These are phyloP conservation scores for Nematolebias whitei DNA, from an alignment of 2,113 vertebrate genomes.

Conservation along the genomic window DNA sequence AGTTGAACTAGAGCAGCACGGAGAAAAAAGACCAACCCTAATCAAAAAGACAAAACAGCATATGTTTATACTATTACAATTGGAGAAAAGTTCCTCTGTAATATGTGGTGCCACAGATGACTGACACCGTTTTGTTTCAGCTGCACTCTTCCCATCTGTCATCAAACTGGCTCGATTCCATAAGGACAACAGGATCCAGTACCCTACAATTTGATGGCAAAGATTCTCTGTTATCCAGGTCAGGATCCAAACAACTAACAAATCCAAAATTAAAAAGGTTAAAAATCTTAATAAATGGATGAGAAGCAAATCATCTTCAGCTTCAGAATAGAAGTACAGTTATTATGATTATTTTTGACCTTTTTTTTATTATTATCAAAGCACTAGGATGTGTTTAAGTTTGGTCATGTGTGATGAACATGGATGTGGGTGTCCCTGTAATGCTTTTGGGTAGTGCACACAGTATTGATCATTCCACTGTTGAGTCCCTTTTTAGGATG, in stretches of 20 bases:
- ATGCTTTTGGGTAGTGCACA: slow-evolving; percentile 54
- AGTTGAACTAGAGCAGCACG: slow-evolving; percentile 66
- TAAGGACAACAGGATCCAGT: slow-evolving; percentile 73
- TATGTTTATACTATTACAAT: slow-evolving; percentile 76
- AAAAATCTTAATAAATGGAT: too few relatives aligned
- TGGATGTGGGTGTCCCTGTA: slow-evolving; percentile 42
- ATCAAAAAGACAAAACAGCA: slow-evolving; percentile 78
- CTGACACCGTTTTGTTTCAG: slow-evolving; percentile 84
- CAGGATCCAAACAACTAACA: too few relatives aligned
- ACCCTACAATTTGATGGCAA: too few relatives aligned
- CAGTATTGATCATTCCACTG: slow-evolving; percentile 84
- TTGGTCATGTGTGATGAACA: slow-evolving; percentile 33
- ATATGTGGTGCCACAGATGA: slow-evolving; percentile 81
- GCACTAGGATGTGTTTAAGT: slow-evolving; percentile 27
- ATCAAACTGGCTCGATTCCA: slow-evolving; percentile 76
- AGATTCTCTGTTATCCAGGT: too few relatives aligned
- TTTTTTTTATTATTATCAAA: too few relatives aligned
- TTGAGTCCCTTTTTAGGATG: slow-evolving; percentile 86
- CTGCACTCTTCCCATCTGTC: slow-evolving; percentile 84
- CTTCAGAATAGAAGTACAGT: too few relatives aligned
- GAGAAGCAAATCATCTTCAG: too few relatives aligned
- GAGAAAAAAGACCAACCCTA: slow-evolving; percentile 63
- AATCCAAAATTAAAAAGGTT: too few relatives aligned
- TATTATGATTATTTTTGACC: too few relatives aligned
- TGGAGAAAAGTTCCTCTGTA: slow-evolving; percentile 74